A percentile compares a stretch with the other conserved stretches of the same genome.
Evolutionary conservation across 2,113 vertebrate genomes (phyloP).

Genomic region (Pomatostomus ruficeps): DNA sequence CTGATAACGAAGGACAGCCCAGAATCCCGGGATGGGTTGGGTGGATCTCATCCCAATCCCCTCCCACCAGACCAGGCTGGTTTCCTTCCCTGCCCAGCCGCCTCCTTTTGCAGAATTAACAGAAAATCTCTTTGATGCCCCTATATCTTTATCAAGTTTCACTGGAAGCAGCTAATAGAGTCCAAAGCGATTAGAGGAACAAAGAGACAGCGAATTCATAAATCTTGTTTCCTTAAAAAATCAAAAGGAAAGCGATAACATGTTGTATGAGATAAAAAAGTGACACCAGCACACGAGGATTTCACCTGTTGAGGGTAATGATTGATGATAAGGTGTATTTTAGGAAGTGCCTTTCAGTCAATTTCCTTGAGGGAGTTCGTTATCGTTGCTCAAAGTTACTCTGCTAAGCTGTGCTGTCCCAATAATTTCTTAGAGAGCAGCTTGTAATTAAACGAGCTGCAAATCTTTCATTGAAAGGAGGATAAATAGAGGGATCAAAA

Average conservation of each 20-base stretch:
- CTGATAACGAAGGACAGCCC: not conserved
- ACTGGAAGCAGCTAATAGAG: not conserved
- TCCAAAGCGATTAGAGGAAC: not conserved
- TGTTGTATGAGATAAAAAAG: not conserved
- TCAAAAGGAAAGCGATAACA: not conserved
- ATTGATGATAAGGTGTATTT: not conserved
- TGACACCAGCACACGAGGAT: not conserved
- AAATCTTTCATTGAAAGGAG: not conserved
- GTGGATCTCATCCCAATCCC: not conserved
- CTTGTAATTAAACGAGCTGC: not conserved
- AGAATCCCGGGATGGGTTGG: not conserved
- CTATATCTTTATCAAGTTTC: not conserved
- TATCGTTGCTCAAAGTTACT: not conserved
- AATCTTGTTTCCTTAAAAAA: not conserved
- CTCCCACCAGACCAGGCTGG: not conserved
- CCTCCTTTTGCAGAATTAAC: not conserved
- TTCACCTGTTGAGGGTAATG: not conserved
- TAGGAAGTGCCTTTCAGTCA: not conserved
- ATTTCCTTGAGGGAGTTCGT: not conserved
- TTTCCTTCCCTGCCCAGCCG: not conserved
- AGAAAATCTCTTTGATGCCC: not conserved
- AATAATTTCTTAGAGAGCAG: not conserved
- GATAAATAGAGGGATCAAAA: conserved; percentile 8
- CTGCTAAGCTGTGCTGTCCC: not conserved
- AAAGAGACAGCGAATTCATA: not conserved